Percentiles rank a stretch among this genome's conserved stretches.
phyloP scores from a whole-genome alignment of 2,797 vertebrate species.

The Arremon brunneinucha region DNA sequence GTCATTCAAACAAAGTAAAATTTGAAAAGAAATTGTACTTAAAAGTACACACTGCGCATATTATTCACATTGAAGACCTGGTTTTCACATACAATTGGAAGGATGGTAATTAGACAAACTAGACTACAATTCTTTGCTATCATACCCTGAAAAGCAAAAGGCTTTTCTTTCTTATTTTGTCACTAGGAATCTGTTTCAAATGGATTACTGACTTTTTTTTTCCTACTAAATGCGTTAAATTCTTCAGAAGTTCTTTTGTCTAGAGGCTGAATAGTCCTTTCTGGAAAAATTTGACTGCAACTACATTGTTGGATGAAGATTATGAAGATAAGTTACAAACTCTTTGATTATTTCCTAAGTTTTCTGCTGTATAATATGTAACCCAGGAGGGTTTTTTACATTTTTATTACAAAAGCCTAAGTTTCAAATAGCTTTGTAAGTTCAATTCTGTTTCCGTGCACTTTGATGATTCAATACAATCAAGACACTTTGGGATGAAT shows the following conservation, averaged over 20 bases:
- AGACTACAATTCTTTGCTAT: not conserved
- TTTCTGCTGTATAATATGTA: slow-evolving; percentile 4
- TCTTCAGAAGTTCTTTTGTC: not conserved
- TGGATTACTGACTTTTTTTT: not conserved
- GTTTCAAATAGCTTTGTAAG: slow-evolving; percentile 19
- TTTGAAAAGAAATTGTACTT: not conserved
- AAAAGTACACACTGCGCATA: not conserved
- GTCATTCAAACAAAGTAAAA: not conserved
- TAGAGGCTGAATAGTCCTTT: not conserved
- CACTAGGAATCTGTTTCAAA: not conserved
- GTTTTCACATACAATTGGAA: not conserved
- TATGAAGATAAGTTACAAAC: slow-evolving; percentile 1
- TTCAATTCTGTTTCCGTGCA: not conserved
- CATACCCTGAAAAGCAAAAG: not conserved
- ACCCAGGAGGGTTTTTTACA: not conserved
- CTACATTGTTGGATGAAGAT: not conserved
- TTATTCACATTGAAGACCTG: not conserved
- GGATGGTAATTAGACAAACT: not conserved
- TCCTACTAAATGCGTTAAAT: not conserved
- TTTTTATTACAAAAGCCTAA: slow-evolving; percentile 18
- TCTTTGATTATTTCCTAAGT: slow-evolving; percentile 40
- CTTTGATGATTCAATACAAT: slow-evolving; percentile 40
- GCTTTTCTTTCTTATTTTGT: not conserved
- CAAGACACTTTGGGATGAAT: not conserved
- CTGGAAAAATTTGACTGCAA: not conserved